These are phyloP conservation scores for Epicauta chinensis DNA, from an alignment of 1,140 invertebrate species.

Conservation along the genomic window DNA sequence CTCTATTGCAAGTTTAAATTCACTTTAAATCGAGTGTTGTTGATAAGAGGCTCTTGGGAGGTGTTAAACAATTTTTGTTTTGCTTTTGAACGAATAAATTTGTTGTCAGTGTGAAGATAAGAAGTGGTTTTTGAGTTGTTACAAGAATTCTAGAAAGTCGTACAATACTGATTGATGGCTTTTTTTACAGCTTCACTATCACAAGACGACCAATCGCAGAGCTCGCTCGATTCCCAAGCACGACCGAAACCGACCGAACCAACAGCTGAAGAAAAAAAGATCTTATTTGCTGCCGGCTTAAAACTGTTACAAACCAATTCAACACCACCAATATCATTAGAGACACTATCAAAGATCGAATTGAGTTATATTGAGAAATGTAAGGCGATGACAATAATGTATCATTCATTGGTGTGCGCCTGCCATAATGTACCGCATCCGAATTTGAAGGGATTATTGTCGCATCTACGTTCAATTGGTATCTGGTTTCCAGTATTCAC, in stretches of 20 bases:
- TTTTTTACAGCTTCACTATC: slow-evolving; percentile 4
- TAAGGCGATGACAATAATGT: slow-evolving; percentile 37
- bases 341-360: slow-evolving; percentile 33
- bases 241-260: background rate
- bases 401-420: slow-evolving; percentile 29
- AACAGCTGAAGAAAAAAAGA: slow-evolving; percentile 28
- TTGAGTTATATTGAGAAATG: slow-evolving; percentile 37
- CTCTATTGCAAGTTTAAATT: too few relatives aligned
- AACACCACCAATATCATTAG: slow-evolving; percentile 17
- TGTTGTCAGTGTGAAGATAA: background rate
- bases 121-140: background rate
- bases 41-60: too few relatives aligned
- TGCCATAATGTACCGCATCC: slow-evolving; percentile 34
- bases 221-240: slow-evolving; percentile 5
- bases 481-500: slow-evolving; percentile 45
- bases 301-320: slow-evolving; percentile 28
- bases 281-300: slow-evolving; percentile 35
- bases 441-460: slow-evolving; percentile 28
- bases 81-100: too few relatives aligned
- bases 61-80: too few relatives aligned
- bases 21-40: too few relatives aligned
- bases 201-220: slow-evolving; percentile 10
- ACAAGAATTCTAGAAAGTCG: background rate
- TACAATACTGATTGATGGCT: background rate
- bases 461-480: slow-evolving; percentile 28